Evolutionary conservation across 2,888 invertebrate genomes (phyloP), one percentile per base, ranked within the genome.

Genomic region (Homarus gammarus): DNA sequence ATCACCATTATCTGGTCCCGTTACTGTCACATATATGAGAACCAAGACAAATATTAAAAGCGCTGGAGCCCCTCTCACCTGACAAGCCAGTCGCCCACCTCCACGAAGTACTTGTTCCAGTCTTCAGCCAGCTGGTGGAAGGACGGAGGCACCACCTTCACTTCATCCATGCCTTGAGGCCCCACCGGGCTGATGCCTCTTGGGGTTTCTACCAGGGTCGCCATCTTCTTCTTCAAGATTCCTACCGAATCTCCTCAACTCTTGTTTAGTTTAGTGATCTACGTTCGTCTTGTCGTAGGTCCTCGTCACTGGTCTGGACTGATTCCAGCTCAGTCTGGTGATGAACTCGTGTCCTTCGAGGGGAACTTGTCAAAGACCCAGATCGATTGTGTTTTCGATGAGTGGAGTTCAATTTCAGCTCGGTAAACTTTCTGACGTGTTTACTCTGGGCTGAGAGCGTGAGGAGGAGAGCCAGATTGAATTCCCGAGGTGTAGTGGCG

Each of bases 1-100:
- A n/a, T n/a, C n/a, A n/a, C n/a, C n/a, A n/a, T n/a, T n/a, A n/a
- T n/a, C n/a, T n/a, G n/a, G n/a, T n/a, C n/a, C n/a, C n/a, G n/a
- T n/a, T n/a, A n/a, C n/a, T n/a, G n/a, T n/a, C n/a, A n/a, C n/a
- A n/a, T n/a, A n/a, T n/a, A n/a, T n/a, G n/a, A n/a, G n/a, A n/a
- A n/a, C n/a, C n/a, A n/a, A n/a, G n/a, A n/a, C n/a, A n/a, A n/a
- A n/a, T n/a, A n/a, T n/a, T n/a, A n/a, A n/a, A n/a, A n/a, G n/a
- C n/a, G n/a, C n/a, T n/a, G n/a, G n/a, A n/a, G n/a, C n/a, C n/a
- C n/a, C n/a, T 33, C 85, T 86, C 49, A 86, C 86, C 86, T 86
- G 40, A 86, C 78, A 8, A 86, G 86, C 86, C 86, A 86, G 78
- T 86, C 86, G 31, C 86, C 86, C 31, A 86, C 86, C 2, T 51